Conservation (phyloP, 2,113 vertebrate species). For the Maccullochella peelii region DNA sequence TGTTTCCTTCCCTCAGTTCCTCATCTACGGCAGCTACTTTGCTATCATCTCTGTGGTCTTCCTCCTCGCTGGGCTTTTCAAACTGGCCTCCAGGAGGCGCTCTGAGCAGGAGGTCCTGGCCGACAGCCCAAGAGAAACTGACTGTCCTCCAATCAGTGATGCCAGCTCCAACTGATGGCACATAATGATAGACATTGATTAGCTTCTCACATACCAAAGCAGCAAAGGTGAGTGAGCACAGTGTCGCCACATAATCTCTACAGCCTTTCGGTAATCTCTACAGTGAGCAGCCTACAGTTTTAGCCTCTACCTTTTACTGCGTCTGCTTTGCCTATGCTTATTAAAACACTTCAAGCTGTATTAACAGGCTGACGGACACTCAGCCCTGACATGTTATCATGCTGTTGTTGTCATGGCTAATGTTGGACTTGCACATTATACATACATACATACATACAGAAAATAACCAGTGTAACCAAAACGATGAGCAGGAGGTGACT, state of each 20-base stretch:
- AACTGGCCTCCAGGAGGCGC: constrained; percentile 75
- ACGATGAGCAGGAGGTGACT: background rate
- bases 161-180: background rate
- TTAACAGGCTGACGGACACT: background rate
- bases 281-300: too few species aligned
- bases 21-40: constrained; percentile 94
- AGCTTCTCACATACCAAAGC: background rate
- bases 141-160: constrained; percentile 5
- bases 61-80: constrained; percentile 86
- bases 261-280: too few species aligned
- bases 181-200: background rate
- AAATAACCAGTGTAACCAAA: background rate
- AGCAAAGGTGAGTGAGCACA: background rate
- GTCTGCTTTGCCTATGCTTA: too few species aligned
- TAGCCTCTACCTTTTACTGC: too few species aligned
- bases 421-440: background rate
- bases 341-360: background rate
- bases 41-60: constrained; percentile 89
- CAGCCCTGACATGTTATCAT: background rate
- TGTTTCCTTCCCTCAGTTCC: constrained; percentile 84
- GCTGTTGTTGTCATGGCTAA: background rate
- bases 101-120: background rate
- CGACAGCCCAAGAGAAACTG: background rate
- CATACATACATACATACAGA: background rate
- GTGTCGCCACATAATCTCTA: background rate